Conservation (phyloP, 2,113 vertebrate genomes). For the Aptenodytes patagonicus region DNA sequence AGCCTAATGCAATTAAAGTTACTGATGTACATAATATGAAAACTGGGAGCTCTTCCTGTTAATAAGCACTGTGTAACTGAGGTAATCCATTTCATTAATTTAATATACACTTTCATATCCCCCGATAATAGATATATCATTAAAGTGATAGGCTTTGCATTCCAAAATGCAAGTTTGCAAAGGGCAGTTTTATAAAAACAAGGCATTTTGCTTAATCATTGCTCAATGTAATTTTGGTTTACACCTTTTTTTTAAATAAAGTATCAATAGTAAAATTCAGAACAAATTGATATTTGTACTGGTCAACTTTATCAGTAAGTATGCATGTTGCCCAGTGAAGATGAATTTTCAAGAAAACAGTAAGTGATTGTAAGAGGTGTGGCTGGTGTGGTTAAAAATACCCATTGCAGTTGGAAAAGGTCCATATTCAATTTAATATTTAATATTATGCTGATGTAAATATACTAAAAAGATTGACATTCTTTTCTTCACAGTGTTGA, state of each 20-base stretch:
- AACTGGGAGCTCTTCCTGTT: constrained; percentile 77
- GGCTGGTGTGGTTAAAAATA: background rate
- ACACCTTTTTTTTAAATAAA: background rate
- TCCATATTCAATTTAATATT: background rate
- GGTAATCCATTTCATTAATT: constrained; percentile 75
- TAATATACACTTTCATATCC: constrained; percentile 70
- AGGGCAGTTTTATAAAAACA: constrained; percentile 21
- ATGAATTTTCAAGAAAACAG: background rate
- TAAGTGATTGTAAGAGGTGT: background rate
- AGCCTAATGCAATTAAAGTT: constrained; percentile 82
- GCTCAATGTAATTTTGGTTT: background rate
- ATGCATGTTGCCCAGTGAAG: background rate
- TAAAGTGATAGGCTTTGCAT: constrained; percentile 67
- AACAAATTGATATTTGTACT: background rate
- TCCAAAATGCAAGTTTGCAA: constrained; percentile 63
- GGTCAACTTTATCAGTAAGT: background rate
- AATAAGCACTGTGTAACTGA: constrained; percentile 77
- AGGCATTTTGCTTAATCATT: constrained; percentile 20
- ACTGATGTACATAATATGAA: constrained; percentile 79
- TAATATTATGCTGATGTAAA: background rate
- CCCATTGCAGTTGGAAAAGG: background rate
- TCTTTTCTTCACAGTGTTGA: background rate
- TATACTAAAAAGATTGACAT: background rate
- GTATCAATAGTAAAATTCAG: background rate
- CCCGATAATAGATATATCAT: constrained; percentile 64